Conservation (phyloP, 2,113 vertebrate species). For the Haplochromis burtoni region DNA sequence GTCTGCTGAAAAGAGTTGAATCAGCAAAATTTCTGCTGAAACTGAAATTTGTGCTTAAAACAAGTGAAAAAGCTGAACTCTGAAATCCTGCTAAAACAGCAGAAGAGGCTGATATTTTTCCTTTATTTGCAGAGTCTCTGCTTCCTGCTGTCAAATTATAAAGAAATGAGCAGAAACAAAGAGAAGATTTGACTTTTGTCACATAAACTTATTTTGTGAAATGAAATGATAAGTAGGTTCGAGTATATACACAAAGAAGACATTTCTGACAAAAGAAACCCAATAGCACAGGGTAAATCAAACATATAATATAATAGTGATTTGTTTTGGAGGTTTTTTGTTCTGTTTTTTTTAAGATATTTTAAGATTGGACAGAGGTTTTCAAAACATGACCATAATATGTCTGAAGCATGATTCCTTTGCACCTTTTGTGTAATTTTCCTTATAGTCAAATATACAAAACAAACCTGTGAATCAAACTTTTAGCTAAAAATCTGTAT, state of each 20-base stretch:
- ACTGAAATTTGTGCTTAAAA: no score
- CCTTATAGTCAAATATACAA: background rate
- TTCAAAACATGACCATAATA: background rate
- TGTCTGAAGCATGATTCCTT: background rate
- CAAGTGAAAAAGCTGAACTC: no score
- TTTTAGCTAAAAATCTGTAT: background rate
- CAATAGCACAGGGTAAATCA: background rate
- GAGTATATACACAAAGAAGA: background rate
- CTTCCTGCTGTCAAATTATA: background rate
- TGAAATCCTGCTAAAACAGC: no score
- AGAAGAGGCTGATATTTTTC: no score
- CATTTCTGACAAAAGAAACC: background rate
- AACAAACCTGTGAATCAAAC: background rate
- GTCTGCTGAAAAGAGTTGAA: no score
- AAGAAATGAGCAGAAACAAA: background rate
- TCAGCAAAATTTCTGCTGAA: no score
- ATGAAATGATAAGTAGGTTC: background rate
- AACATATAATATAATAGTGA: background rate
- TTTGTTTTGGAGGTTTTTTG: background rate
- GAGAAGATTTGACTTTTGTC: background rate
- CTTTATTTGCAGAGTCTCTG: background rate
- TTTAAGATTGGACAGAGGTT: background rate
- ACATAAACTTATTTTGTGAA: background rate
- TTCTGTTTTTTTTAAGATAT: rapidly evolving
- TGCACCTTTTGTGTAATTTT: background rate